These are phyloP conservation scores for Melieria crassipennis DNA, from an alignment of 2,888 invertebrate species.

Conservation along the genomic window DNA sequence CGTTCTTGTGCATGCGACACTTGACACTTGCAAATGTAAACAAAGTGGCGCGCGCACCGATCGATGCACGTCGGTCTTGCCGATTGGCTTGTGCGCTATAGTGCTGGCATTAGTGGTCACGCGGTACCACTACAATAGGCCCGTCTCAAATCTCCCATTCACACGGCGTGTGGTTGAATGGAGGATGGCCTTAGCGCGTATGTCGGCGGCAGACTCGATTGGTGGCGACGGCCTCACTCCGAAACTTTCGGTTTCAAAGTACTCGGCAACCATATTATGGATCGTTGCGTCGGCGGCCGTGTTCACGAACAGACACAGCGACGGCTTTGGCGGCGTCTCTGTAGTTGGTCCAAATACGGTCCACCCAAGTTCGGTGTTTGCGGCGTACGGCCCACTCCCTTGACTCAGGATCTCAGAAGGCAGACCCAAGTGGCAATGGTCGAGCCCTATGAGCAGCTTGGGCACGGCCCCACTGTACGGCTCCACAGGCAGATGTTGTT, in stretches of 20 bases:
- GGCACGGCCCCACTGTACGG: slow-evolving; percentile 29
- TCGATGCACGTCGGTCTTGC: no score
- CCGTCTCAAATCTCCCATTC: slow-evolving; percentile 31
- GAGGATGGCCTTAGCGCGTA: slow-evolving; percentile 7
- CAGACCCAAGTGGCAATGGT: slow-evolving; percentile 36
- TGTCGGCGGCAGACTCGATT: slow-evolving; percentile 12
- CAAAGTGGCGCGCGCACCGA: no score
- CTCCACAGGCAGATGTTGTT: slow-evolving; percentile 19
- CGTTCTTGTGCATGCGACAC: no score
- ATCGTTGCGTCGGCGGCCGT: slow-evolving; percentile 6
- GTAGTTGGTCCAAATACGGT: slow-evolving; percentile 26
- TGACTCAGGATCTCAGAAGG: slow-evolving; percentile 25
- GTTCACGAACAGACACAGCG: slow-evolving; percentile 22
- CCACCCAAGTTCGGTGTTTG: slow-evolving; percentile 35
- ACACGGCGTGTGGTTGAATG: slow-evolving; percentile 16
- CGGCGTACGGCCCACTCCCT: slow-evolving; percentile 24
- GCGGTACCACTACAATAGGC: no score
- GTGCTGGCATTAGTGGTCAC: no score
- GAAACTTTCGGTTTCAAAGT: slow-evolving; percentile 28
- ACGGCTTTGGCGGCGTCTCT: neutral
- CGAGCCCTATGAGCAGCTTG: slow-evolving; percentile 34
- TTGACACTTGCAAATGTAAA: no score
- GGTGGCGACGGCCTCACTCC: slow-evolving; percentile 30
- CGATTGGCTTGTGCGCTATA: no score
- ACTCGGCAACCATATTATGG: slow-evolving; percentile 4